Evolutionary conservation across 2,113 vertebrate genomes (phyloP).

Genomic region (Myotis lucifugus): DNA sequence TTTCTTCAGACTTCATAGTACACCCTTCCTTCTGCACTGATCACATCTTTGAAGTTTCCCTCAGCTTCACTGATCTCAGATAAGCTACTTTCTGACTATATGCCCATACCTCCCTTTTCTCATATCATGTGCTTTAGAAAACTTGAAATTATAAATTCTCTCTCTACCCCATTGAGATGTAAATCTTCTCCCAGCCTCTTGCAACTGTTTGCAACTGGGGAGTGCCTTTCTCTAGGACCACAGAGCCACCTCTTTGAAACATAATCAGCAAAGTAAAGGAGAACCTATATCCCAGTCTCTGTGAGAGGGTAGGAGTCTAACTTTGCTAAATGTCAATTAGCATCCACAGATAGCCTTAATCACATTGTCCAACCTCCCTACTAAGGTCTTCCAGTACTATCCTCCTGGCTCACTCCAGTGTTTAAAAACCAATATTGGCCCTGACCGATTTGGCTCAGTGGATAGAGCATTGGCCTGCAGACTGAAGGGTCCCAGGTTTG

Average conservation of each 20-base stretch:
- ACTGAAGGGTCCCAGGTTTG: too few species aligned
- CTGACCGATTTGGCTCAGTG: too few species aligned
- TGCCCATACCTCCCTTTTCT: not conserved
- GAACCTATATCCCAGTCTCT: not conserved
- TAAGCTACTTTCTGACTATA: not conserved
- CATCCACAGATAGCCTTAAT: not conserved
- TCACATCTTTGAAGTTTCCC: fast-evolving
- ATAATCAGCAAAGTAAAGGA: not conserved
- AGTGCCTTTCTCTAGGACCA: not conserved
- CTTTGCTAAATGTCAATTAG: not conserved
- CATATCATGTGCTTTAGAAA: not conserved
- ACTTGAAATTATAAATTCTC: not conserved
- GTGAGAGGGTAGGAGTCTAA: not conserved
- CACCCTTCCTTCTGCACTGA: not conserved
- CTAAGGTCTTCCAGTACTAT: not conserved
- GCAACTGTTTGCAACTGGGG: not conserved
- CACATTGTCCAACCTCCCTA: not conserved
- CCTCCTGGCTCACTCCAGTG: not conserved
- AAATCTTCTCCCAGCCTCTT: not conserved
- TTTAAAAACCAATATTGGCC: not conserved
- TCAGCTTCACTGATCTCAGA: not conserved
- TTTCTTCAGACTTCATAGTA: not conserved
- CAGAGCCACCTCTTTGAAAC: not conserved
- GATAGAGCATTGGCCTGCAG: too few species aligned
- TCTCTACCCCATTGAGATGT: too few species aligned